Evolutionary conservation across 1,140 invertebrate species (phyloP).

Genomic region (Mercenaria mercenaria): DNA sequence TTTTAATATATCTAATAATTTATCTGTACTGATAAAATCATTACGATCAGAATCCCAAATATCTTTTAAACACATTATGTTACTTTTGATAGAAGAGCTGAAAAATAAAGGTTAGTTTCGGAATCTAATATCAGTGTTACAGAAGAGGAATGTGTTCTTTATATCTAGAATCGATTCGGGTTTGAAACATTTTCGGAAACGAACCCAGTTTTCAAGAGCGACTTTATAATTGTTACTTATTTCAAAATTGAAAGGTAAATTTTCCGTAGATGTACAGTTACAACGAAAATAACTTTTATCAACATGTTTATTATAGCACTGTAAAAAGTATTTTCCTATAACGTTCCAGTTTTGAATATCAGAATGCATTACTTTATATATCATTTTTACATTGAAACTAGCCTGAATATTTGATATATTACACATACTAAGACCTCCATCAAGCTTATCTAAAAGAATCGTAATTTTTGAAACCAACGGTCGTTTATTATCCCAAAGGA

Average conservation of each 20-base stretch:
- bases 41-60: neutral
- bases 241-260: neutral
- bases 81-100: neutral
- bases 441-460: neutral
- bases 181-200: neutral
- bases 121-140: neutral
- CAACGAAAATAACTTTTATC: neutral
- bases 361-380: neutral
- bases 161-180: neutral
- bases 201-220: neutral
- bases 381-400: neutral
- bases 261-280: neutral
- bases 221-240: neutral
- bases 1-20: neutral
- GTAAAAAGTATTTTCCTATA: neutral
- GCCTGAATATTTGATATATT: neutral
- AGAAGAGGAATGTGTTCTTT: neutral
- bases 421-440: neutral
- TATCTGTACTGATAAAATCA: neutral
- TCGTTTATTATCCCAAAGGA: neutral
- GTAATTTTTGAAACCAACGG: neutral
- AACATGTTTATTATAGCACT: neutral
- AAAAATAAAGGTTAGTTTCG: neutral
- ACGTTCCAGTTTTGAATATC: neutral
- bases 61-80: neutral